Evolutionary conservation across 2,888 invertebrate species (phyloP).

Genomic region (Gortyna flavago): DNA sequence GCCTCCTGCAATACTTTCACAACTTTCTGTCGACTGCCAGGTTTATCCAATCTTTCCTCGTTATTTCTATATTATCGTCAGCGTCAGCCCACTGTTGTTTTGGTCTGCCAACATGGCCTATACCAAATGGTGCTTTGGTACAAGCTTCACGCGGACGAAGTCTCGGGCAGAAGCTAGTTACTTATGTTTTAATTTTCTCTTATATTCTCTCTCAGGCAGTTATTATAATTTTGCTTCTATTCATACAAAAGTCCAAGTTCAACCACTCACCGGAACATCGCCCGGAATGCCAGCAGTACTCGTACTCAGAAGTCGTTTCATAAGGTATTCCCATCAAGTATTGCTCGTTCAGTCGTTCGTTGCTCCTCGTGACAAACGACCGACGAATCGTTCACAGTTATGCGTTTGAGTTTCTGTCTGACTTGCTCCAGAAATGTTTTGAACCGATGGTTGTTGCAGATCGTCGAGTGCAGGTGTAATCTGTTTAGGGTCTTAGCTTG

Average conservation of each 20-base stretch:
- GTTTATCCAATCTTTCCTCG: neutral
- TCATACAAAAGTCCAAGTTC: neutral
- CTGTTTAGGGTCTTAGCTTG: neutral
- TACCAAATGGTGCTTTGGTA: no score
- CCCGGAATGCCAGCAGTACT: constrained; percentile 9
- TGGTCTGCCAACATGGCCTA: no score
- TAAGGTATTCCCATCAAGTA: constrained; percentile 43
- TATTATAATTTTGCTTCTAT: neutral
- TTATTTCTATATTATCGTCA: neutral
- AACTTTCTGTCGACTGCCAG: neutral
- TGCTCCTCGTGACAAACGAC: constrained; percentile 33
- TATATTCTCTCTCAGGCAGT: neutral
- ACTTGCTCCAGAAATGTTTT: constrained; percentile 36
- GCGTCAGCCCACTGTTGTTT: neutral
- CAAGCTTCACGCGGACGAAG: no score
- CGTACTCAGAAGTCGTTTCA: constrained; percentile 19
- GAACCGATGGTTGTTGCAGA: constrained; percentile 1
- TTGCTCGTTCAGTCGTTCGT: constrained; percentile 27
- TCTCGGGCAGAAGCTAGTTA: no score
- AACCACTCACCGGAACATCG: neutral
- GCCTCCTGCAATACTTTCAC: neutral
- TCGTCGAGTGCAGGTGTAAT: constrained; percentile 12
- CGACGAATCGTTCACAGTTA: constrained; percentile 39
- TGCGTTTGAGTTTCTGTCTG: constrained; percentile 48
- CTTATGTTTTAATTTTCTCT: neutral